Evolutionary conservation across 2,797 vertebrate genomes (phyloP), one percentile per base, ranked within the genome.

Genomic region (Pachyuromys duprasi): DNA sequence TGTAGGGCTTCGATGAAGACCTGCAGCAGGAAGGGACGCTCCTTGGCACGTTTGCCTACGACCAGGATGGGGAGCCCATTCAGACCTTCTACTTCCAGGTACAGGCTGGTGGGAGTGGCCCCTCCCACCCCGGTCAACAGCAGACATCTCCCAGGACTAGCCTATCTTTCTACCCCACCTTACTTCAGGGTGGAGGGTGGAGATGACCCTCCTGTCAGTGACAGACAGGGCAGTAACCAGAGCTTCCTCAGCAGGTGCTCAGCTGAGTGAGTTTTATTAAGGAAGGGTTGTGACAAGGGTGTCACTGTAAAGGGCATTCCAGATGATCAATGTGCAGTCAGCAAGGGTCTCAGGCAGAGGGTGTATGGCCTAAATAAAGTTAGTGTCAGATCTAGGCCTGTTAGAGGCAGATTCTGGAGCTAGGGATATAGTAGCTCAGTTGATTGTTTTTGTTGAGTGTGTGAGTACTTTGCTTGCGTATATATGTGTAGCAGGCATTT

Each of bases 31-130:
- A 99, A 45, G 99, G 99, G 31, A 91, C 95, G 0, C 97, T 99
- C 72, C 98, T 99, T 0, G 99, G 99, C 39, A 98, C 97, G 0
- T 99, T 99, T 97, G 99, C 97, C 1, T 99, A 99, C 0, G 81
- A 99, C 89, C 98, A 99, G 2, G 95, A 99, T 0, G 99, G 99
- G 0, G 98, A 99, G 31, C 97, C 99, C 8, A 99, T 99, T 22
- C 99, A 99, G 98, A 99, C 99, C 0, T 99, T 99, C 95, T 93
- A 98, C 63, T 98, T 99, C 9, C 97, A 98, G 97, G 99, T 99
- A 97, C 55, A 39, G 84, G 42, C 79, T 11, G 1, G 24, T 15
- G 1, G 75, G 33, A 24, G 78, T 8, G 14, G 53, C 8, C 0
- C 24, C 12, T 60, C 49, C 31, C 20, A 7, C 62, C n/a, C 49